These are phyloP conservation scores for Galeruca laticollis DNA, from an alignment of 2,888 invertebrate species.

Conservation along the genomic window DNA sequence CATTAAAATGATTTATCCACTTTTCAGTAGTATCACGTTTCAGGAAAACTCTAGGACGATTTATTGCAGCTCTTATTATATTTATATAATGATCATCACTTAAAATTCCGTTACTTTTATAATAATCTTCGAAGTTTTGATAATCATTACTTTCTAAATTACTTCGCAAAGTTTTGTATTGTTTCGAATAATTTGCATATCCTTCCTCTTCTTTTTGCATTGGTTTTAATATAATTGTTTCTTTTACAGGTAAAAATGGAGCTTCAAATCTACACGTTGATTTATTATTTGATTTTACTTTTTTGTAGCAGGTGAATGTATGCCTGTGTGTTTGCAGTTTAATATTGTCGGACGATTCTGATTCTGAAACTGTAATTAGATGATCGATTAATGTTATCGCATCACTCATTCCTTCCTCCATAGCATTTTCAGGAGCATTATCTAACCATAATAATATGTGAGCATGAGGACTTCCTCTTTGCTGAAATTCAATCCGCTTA, in stretches of 20 bases:
- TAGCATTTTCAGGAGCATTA: no score
- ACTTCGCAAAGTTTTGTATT: constrained; percentile 36
- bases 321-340: constrained; percentile 55
- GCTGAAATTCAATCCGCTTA: constrained; percentile 60
- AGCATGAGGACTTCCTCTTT: constrained; percentile 58
- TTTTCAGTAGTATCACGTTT: no score
- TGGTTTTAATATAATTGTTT: constrained; percentile 52
- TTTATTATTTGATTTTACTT: constrained; percentile 23
- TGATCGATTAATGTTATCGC: constrained; percentile 52
- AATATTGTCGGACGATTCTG: constrained; percentile 52
- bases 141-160: constrained; percentile 46
- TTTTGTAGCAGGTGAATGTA: constrained; percentile 56
- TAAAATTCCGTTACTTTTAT: constrained; percentile 37
- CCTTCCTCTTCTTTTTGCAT: constrained; percentile 41
- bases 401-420: constrained; percentile 16
- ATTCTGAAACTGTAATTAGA: constrained; percentile 50
- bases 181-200: constrained; percentile 6
- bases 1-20: no score
- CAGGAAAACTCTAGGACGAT: no score
- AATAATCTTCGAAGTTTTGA: constrained; percentile 45
- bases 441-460: no score
- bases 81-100: constrained; percentile 52
- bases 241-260: constrained; percentile 55
- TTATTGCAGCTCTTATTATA: constrained; percentile 46
- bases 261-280: constrained; percentile 55